A percentile compares a stretch with the other conserved stretches of the same genome.
Evolutionary conservation across 1,140 invertebrate genomes (phyloP).

Genomic region (Lasioglossum albipes): DNA sequence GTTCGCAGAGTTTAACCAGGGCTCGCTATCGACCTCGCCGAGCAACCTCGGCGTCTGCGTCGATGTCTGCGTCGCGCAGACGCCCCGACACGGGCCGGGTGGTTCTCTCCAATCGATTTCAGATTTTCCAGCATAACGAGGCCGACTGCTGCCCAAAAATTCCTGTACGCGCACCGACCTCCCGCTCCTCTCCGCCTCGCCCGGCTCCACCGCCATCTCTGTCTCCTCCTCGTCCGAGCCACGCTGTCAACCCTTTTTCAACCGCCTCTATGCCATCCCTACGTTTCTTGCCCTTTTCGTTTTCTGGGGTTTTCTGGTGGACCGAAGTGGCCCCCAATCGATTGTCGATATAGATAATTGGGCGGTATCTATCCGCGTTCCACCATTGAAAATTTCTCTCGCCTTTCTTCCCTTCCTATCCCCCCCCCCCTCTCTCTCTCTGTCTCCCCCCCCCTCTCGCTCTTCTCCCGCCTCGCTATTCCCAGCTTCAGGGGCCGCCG

Average conservation of each 20-base stretch:
- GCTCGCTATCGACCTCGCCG: slow-evolving; percentile 75
- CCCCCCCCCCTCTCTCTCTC: too few species aligned
- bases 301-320: background rate
- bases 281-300: slow-evolving; percentile 16
- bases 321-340: slow-evolving; percentile 32
- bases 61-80: slow-evolving; percentile 74
- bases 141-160: slow-evolving; percentile 75
- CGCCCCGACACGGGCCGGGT: slow-evolving; percentile 66
- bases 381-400: slow-evolving; percentile 37
- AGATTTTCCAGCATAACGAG: slow-evolving; percentile 77
- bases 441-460: background rate
- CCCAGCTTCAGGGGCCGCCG: background rate
- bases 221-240: slow-evolving; percentile 4
- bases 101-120: slow-evolving; percentile 75
- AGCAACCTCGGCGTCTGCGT: slow-evolving; percentile 73
- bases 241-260: slow-evolving; percentile 38
- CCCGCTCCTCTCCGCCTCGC: slow-evolving; percentile 24
- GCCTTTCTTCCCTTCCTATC: background rate
- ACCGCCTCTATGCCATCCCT: slow-evolving; percentile 1
- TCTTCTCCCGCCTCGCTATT: background rate
- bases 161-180: slow-evolving; percentile 52
- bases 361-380: slow-evolving; percentile 22
- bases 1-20: slow-evolving; percentile 74
- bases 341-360: slow-evolving; percentile 48
- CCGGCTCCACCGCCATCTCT: background rate